A percentile compares a stretch with the other conserved stretches of the same genome.
Evolutionary conservation across 2,797 vertebrate genomes (phyloP).

Genomic region (Tadarida brasiliensis): DNA sequence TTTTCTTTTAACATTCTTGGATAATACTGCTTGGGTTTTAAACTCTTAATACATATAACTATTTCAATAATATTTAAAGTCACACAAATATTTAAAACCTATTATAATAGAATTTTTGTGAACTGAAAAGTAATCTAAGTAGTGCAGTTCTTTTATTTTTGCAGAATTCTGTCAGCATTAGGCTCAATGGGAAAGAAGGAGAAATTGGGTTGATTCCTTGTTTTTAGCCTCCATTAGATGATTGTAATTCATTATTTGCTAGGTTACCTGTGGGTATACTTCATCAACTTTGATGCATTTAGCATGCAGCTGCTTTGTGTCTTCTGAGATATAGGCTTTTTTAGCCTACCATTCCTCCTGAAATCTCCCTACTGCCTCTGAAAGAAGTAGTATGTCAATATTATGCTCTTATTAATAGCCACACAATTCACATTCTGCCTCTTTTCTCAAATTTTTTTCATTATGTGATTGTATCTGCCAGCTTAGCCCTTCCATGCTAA

Average conservation of each 20-base stretch:
- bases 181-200: slow-evolving; percentile 35
- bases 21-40: not conserved
- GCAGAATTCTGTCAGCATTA: not conserved
- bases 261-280: slow-evolving; percentile 50
- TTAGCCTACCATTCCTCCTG: slow-evolving; percentile 18
- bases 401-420: slow-evolving; percentile 64
- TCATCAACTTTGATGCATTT: slow-evolving; percentile 67
- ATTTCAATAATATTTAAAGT: slow-evolving; percentile 3
- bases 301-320: slow-evolving; percentile 71
- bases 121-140: slow-evolving; percentile 6
- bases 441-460: slow-evolving; percentile 38
- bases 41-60: not conserved
- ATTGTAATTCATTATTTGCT: slow-evolving; percentile 61
- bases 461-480: slow-evolving; percentile 48
- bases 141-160: not conserved
- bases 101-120: slow-evolving; percentile 18
- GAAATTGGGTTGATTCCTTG: slow-evolving; percentile 65
- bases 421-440: slow-evolving; percentile 12
- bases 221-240: slow-evolving; percentile 63
- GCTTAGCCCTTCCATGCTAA: slow-evolving; percentile 11
- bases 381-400: not conserved
- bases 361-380: slow-evolving; percentile 42
- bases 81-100: not conserved
- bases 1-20: slow-evolving; percentile 5
- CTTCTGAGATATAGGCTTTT: slow-evolving; percentile 67